Evolutionary conservation across 53 echinoderm and acorn worm species (phyloP).

Genomic region (Astropecten irregularis): DNA sequence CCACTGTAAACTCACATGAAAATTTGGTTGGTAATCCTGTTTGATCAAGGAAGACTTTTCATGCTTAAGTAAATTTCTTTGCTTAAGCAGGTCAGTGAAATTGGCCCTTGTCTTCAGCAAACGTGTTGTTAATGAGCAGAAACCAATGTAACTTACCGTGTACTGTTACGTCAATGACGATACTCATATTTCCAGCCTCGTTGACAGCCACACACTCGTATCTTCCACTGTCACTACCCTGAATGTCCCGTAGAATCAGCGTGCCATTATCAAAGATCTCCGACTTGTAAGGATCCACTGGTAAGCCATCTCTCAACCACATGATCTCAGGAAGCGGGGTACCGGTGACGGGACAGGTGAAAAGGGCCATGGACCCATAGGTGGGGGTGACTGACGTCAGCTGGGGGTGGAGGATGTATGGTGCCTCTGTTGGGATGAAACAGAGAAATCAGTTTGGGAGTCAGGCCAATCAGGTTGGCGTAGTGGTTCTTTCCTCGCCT

Average conservation of each 20-base stretch:
- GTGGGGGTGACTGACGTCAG: background rate
- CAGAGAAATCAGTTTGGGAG: background rate
- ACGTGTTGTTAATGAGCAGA: too few relatives aligned
- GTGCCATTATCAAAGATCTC: conserved; percentile 67
- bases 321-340: conserved; percentile 71
- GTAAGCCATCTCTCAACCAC: conserved; percentile 78
- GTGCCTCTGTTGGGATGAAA: conserved; percentile 49
- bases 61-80: too few relatives aligned
- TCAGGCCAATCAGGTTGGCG: too few relatives aligned
- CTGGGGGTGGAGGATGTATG: conserved; percentile 54
- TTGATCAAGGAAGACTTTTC: too few relatives aligned
- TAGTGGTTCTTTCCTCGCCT: too few relatives aligned
- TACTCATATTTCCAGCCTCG: conserved; percentile 76
- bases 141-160: too few relatives aligned
- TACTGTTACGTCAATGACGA: conserved; percentile 50
- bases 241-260: conserved; percentile 39
- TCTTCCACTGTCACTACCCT: conserved; percentile 63
- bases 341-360: conserved; percentile 78
- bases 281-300: conserved; percentile 50
- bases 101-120: too few relatives aligned
- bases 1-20: too few relatives aligned
- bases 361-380: conserved; percentile 65
- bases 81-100: too few relatives aligned
- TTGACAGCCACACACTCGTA: conserved; percentile 85
- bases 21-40: too few relatives aligned